These are phyloP conservation scores for Stratiomys singularior DNA, from an alignment of 2,888 invertebrate genomes.

Conservation along the genomic window DNA sequence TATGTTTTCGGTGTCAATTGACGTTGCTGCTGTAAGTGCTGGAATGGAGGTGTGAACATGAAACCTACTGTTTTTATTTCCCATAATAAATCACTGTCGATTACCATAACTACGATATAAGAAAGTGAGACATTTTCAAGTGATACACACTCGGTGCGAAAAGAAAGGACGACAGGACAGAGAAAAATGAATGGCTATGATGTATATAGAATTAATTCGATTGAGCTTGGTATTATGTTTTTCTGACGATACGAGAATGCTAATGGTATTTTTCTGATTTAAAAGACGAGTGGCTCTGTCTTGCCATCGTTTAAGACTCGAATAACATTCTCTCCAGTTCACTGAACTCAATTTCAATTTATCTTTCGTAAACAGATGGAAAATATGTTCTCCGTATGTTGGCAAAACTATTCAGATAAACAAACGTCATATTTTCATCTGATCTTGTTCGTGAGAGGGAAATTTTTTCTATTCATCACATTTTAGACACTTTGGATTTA, in stretches of 20 bases:
- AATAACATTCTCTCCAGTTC: too few relatives aligned
- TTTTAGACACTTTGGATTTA: too few relatives aligned
- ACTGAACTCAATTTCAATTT: too few relatives aligned
- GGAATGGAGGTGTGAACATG: neutral
- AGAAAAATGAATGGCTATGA: constrained; percentile 8
- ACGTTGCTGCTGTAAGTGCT: neutral
- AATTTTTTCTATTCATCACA: neutral
- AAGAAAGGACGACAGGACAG: constrained; percentile 3
- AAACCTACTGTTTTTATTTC: constrained; percentile 1
- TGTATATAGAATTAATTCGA: constrained; percentile 6
- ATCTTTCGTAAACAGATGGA: neutral
- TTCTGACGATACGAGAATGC: neutral
- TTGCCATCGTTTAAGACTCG: too few relatives aligned
- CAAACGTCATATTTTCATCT: neutral
- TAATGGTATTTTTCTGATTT: too few relatives aligned
- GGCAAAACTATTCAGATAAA: neutral
- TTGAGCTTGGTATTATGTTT: neutral
- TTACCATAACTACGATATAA: constrained; percentile 30
- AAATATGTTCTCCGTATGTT: neutral
- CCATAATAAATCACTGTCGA: constrained; percentile 28
- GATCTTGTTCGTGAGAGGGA: neutral
- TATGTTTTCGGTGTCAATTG: constrained; percentile 10
- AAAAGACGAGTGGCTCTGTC: too few relatives aligned
- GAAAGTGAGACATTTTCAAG: constrained; percentile 13
- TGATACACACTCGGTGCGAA: neutral